Evolutionary conservation across 2,113 vertebrate genomes (phyloP).

Genomic region (Baryphthengus martii): DNA sequence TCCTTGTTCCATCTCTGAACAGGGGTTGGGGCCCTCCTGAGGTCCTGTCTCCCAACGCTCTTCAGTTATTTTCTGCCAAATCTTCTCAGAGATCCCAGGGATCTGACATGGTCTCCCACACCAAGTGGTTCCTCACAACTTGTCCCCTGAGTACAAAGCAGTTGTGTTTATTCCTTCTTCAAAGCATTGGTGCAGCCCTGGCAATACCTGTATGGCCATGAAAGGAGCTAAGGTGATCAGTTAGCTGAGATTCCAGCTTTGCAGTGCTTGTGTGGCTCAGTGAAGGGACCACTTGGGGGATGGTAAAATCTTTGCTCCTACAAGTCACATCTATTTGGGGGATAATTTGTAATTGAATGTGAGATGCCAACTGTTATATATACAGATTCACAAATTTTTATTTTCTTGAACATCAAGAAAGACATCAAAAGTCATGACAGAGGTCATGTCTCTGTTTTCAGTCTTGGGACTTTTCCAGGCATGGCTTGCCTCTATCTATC

Average conservation of each 20-base stretch:
- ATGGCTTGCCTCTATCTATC: neutral
- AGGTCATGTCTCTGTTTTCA: neutral
- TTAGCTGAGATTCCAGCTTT: neutral
- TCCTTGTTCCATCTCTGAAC: neutral
- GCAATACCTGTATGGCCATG: neutral
- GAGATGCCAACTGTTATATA: neutral
- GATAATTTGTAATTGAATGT: neutral
- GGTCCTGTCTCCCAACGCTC: neutral
- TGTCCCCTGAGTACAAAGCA: neutral
- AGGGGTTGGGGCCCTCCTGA: neutral
- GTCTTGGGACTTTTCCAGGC: neutral
- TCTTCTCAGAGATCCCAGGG: neutral
- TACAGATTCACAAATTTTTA: neutral
- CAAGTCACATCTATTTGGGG: neutral
- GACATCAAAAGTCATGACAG: neutral
- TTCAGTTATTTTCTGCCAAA: neutral
- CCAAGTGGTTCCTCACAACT: neutral
- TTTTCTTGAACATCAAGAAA: neutral
- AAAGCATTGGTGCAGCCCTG: neutral
- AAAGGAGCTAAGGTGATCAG: neutral
- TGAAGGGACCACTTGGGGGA: neutral
- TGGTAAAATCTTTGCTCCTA: neutral
- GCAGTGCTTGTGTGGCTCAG: neutral
- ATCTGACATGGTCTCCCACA: neutral
- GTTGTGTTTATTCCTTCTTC: neutral